A percentile compares a stretch with the other conserved stretches of the same genome.
Evolutionary conservation across 2,888 invertebrate species (phyloP).

Genomic region (Melangyna quadrimaculata): DNA sequence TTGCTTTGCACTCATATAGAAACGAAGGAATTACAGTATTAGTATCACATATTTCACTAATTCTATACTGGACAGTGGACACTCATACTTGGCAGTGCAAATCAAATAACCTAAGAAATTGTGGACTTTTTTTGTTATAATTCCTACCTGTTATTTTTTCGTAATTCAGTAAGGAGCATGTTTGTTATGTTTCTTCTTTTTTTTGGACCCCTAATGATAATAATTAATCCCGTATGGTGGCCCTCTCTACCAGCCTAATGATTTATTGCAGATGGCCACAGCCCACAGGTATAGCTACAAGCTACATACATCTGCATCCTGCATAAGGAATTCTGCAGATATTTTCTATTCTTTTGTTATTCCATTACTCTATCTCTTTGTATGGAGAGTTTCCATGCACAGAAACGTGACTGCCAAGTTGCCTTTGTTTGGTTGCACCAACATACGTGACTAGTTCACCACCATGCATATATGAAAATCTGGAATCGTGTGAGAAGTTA

Average conservation of each 20-base stretch:
- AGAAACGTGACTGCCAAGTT: conserved; percentile 62
- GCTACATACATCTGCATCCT: conserved; percentile 55
- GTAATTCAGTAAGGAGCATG: background rate
- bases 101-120: too few relatives aligned
- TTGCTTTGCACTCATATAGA: too few relatives aligned
- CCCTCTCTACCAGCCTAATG: conserved; percentile 21
- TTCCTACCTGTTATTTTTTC: background rate
- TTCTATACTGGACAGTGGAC: too few relatives aligned
- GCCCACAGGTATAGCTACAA: background rate
- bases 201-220: background rate
- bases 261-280: conserved; percentile 50
- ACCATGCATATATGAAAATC: conserved; percentile 17
- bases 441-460: conserved; percentile 32
- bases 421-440: conserved; percentile 62
- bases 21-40: too few relatives aligned
- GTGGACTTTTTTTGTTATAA: background rate
- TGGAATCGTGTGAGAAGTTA: conserved; percentile 33
- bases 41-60: too few relatives aligned
- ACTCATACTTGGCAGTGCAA: too few relatives aligned
- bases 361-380: conserved; percentile 5
- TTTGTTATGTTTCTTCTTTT: background rate
- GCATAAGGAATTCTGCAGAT: conserved; percentile 67
- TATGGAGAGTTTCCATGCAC: conserved; percentile 9
- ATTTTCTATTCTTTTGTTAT: conserved; percentile 49
- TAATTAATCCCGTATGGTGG: conserved; percentile 36